phyloP scores from a whole-genome alignment of 2,888 invertebrate genomes.

The Xylota sylvarum region DNA sequence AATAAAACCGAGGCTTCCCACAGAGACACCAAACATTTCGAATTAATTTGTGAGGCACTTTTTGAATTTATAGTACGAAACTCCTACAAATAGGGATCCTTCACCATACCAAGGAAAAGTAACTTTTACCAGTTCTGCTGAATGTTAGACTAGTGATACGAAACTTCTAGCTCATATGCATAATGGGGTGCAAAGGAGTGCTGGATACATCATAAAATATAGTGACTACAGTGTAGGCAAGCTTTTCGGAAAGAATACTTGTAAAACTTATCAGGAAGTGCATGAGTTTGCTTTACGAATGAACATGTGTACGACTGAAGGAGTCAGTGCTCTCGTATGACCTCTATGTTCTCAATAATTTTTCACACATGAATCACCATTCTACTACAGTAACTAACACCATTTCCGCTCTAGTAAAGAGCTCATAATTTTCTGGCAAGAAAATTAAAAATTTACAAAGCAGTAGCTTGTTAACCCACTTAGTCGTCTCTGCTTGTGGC shows the following conservation, averaged over 20 bases:
- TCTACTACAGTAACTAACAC: background rate
- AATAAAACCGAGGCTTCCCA: background rate
- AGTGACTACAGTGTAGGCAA: too few species aligned
- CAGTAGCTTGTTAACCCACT: background rate
- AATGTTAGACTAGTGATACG: background rate
- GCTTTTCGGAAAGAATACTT: too few species aligned
- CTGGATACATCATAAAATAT: too few species aligned
- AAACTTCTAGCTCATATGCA: background rate
- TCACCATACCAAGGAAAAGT: background rate
- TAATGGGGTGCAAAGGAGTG: background rate
- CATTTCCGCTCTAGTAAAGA: too few species aligned
- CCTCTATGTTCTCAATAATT: too few species aligned
- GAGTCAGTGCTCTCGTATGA: too few species aligned
- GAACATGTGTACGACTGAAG: too few species aligned
- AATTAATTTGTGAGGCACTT: background rate
- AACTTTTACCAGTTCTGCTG: background rate
- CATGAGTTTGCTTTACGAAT: too few species aligned
- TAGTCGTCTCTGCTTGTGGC: background rate
- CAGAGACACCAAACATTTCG: background rate
- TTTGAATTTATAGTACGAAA: too few species aligned
- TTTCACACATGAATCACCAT: background rate
- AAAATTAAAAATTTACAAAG: background rate
- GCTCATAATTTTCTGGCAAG: background rate
- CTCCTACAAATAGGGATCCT: too few species aligned
- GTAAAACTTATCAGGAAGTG: too few species aligned